Evolutionary conservation across 2,888 invertebrate species (phyloP).

Genomic region (Drosophila phalerata): DNA sequence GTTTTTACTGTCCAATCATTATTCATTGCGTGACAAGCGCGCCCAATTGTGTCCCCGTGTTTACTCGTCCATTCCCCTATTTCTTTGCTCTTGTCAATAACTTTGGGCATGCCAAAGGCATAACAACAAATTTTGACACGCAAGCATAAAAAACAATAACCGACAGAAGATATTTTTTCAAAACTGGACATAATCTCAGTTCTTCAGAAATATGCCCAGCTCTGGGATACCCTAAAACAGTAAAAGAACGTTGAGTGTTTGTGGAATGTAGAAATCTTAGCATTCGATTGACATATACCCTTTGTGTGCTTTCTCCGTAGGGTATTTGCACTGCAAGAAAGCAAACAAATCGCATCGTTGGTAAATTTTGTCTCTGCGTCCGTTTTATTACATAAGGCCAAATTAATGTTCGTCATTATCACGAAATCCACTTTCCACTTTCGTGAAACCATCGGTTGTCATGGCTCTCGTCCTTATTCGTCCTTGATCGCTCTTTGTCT

Average conservation of each 20-base stretch:
- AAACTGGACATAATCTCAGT: constrained; percentile 2
- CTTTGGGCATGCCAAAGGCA: constrained; percentile 69
- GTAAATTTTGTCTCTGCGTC: constrained; percentile 15
- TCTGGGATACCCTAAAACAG: background rate
- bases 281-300: background rate
- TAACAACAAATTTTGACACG: constrained; percentile 55
- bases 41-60: constrained; percentile 63
- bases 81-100: constrained; percentile 65
- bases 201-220: background rate
- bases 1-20: constrained; percentile 68
- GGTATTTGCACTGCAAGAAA: constrained; percentile 9
- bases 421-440: constrained; percentile 63
- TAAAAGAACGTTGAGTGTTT: background rate
- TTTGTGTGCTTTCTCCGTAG: background rate
- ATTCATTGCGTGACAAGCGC: constrained; percentile 80
- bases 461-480: constrained; percentile 61
- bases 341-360: constrained; percentile 39
- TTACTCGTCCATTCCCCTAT: constrained; percentile 13
- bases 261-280: background rate
- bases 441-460: constrained; percentile 41
- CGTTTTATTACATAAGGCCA: constrained; percentile 35
- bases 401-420: constrained; percentile 76
- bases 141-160: constrained; percentile 37
- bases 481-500: constrained; percentile 64
- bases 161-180: constrained; percentile 41